Evolutionary conservation across 2,113 vertebrate species (phyloP).

Genomic region (Helogale parvula): DNA sequence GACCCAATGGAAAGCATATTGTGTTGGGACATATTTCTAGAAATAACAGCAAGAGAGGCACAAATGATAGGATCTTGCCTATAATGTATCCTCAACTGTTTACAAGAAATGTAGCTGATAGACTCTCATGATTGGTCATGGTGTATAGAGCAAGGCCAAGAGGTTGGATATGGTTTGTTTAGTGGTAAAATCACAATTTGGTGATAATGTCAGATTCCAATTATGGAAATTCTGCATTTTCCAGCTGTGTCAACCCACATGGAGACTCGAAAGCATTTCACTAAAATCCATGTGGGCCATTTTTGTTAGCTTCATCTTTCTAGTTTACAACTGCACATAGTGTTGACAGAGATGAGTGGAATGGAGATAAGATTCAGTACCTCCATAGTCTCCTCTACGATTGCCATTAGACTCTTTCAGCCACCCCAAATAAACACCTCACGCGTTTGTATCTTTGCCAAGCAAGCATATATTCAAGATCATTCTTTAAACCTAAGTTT

Average conservation of each 20-base stretch:
- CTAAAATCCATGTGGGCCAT: neutral
- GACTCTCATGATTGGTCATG: neutral
- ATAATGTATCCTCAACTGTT: neutral
- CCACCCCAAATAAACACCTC: neutral
- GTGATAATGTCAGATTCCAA: neutral
- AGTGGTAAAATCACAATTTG: neutral
- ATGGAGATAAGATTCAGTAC: neutral
- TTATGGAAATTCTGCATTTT: neutral
- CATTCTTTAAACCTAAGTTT: neutral
- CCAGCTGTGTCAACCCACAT: neutral
- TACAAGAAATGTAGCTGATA: neutral
- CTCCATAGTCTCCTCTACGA: neutral
- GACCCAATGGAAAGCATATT: neutral
- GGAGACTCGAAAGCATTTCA: neutral
- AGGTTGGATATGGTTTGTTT: neutral
- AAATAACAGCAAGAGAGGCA: neutral
- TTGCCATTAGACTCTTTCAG: neutral
- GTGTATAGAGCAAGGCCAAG: neutral
- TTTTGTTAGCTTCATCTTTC: neutral
- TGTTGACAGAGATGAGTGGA: neutral
- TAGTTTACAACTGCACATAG: neutral
- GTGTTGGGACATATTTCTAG: neutral
- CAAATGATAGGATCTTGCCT: neutral
- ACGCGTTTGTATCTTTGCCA: neutral
- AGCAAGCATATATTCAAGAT: neutral